Evolutionary conservation across 2,797 vertebrate species (phyloP), one percentile per base, ranked within the genome.

Genomic region (Nothura maculosa): DNA sequence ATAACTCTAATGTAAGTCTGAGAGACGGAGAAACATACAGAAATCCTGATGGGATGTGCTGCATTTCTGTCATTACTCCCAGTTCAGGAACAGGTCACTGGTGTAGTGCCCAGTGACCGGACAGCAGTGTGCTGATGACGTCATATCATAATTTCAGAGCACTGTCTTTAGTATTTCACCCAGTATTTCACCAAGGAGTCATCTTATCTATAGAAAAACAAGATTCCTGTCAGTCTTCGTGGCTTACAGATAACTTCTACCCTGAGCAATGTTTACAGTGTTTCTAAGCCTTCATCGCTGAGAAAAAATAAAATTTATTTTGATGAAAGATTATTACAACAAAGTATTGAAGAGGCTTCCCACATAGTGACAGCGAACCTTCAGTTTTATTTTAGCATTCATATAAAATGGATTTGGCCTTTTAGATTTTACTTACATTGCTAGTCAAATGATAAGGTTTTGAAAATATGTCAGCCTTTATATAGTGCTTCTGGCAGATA

Each of bases 401-500:
- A 7, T 45, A 12, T 42, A 61, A 25, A 86, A 79, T 6, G 20
- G 24, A 85, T 83, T 62, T 80, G 9, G 5, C 10, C 60, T 64
- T 87, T 81, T 74, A 6, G 67, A 14, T 52, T 90, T 90, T 89
- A 7, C 13, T 93, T 93, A 36, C 18, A n/a, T 60, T 85, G 54
- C 13, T 27, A 64, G 32, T 13, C 24, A 81, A 92, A 91, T 27
- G 1, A 81, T 86, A 81, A 76, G 25, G 57, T 50, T 92, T 74
- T 81, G 25, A 72, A 93, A 92, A 76, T 10, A 34, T 24, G 7
- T 63, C 45, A 54, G 18, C 14, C 76, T 76, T 85, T 13, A 78
- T 64, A 34, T 7, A 85, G 40, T 5, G 42, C 12, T 60, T 87
- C 43, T 80, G 4, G 22, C 40, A 74, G 14, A 73, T 34, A 21